Evolutionary conservation across 92 coral and sea anemone species (phyloP).

Genomic region (Actinernus sp.): DNA sequence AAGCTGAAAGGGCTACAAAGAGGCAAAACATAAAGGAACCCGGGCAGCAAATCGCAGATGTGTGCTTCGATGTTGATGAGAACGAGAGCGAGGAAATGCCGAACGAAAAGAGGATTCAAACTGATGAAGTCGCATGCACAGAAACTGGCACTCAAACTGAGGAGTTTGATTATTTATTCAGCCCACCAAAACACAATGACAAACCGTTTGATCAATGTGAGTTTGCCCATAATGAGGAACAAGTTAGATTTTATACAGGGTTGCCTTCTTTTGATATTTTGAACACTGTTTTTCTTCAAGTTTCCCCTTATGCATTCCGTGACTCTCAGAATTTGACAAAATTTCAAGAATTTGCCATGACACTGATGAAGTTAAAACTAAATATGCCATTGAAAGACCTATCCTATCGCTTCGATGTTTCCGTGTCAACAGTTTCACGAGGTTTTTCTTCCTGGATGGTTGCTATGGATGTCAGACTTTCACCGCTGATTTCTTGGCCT

Average conservation of each 20-base stretch:
- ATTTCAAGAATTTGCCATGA: slow-evolving; percentile 28
- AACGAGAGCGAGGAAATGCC: neutral
- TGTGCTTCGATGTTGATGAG: neutral
- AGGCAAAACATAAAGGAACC: neutral
- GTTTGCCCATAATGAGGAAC: neutral
- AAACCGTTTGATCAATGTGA: slow-evolving; percentile 14
- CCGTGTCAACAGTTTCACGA: slow-evolving; percentile 18
- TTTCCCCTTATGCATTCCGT: slow-evolving; percentile 20
- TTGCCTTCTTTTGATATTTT: slow-evolving; percentile 6
- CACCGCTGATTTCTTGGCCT: slow-evolving; percentile 23
- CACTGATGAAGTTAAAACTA: slow-evolving; percentile 28
- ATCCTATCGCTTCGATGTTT: slow-evolving; percentile 11
- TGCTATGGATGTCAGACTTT: slow-evolving; percentile 19
- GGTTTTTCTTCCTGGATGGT: slow-evolving; percentile 10
- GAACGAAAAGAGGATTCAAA: neutral
- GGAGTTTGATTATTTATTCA: slow-evolving; percentile 37
- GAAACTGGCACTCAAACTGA: slow-evolving; percentile 51
- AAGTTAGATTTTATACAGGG: slow-evolving; percentile 13
- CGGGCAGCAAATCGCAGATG: neutral
- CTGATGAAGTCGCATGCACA: slow-evolving; percentile 6
- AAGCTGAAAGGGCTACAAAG: slow-evolving; percentile 34
- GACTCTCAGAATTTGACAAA: slow-evolving; percentile 25
- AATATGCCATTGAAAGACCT: slow-evolving; percentile 24
- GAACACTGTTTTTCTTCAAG: slow-evolving; percentile 4
- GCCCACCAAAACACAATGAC: slow-evolving; percentile 13